Percentiles rank a stretch among this genome's conserved stretches.
Conservation (phyloP, 2,888 invertebrate genomes). For the Amphipoea oculea region DNA sequence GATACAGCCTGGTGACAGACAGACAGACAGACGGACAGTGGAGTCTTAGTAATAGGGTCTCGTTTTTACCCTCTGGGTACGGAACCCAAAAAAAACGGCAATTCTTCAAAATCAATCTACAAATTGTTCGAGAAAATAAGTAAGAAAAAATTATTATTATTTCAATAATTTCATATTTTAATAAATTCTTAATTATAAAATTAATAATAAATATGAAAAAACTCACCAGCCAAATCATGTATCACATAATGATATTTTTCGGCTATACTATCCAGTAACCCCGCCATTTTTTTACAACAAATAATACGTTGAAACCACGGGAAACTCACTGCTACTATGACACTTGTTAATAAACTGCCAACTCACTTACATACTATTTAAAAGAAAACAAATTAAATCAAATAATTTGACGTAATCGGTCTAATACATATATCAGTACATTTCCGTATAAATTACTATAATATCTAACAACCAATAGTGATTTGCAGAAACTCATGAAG, state of each 20-base stretch:
- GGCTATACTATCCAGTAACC: conserved; percentile 54
- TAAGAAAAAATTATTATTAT: background rate
- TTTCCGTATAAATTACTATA: background rate
- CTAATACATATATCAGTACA: background rate
- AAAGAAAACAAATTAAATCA: conserved; percentile 29
- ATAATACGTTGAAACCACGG: conserved; percentile 3
- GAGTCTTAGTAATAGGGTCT: too few species aligned
- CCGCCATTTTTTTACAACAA: conserved; percentile 57
- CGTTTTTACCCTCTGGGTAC: too few species aligned
- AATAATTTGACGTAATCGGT: background rate
- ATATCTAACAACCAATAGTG: background rate
- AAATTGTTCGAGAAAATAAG: background rate
- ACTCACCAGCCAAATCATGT: conserved; percentile 73
- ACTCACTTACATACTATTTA: conserved; percentile 19
- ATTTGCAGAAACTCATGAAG: conserved; percentile 23
- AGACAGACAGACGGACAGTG: too few species aligned
- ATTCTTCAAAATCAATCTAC: background rate
- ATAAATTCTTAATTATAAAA: background rate
- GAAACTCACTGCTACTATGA: background rate
- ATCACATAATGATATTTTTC: conserved; percentile 68
- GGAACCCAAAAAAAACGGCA: background rate
- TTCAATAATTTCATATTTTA: background rate
- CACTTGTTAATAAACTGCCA: conserved; percentile 15
- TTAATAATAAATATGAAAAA: background rate
- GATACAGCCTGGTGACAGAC: too few species aligned